Evolutionary conservation across 2,797 vertebrate species (phyloP).

Genomic region (Anabas testudineus): DNA sequence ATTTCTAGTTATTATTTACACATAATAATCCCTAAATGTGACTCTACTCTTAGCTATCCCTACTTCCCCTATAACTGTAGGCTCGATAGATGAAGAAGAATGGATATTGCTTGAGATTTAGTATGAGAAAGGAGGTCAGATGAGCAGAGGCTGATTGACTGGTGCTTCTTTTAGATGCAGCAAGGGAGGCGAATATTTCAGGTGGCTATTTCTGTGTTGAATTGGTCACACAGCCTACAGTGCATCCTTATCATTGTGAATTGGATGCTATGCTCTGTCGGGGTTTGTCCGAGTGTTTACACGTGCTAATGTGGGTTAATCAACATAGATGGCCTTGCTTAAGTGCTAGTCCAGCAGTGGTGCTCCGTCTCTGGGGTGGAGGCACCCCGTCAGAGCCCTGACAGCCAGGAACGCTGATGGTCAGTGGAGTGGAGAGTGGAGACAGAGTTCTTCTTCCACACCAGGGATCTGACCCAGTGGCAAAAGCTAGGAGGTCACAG

Average conservation of each 20-base stretch:
- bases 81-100: constrained; percentile 21
- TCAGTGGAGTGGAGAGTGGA: constrained; percentile 48
- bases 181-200: constrained; percentile 32
- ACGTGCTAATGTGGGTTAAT: constrained; percentile 32
- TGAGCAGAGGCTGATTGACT: constrained; percentile 50
- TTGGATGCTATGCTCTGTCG: background rate
- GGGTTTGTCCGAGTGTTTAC: constrained; percentile 32
- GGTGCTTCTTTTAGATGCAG: constrained; percentile 44
- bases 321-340: constrained; percentile 24
- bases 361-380: constrained; percentile 39
- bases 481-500: constrained; percentile 45
- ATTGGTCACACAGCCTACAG: constrained; percentile 36
- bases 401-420: constrained; percentile 54
- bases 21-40: background rate
- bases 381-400: constrained; percentile 50
- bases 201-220: constrained; percentile 41
- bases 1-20: constrained; percentile 5
- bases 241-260: background rate
- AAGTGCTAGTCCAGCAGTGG: constrained; percentile 19
- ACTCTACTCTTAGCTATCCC: background rate
- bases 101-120: constrained; percentile 48
- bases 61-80: constrained; percentile 22
- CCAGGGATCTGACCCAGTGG: constrained; percentile 59
- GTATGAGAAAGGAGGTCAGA: constrained; percentile 69
- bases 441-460: constrained; percentile 35